A percentile compares a stretch with the other conserved stretches of the same genome.
phyloP scores from a whole-genome alignment of 2,113 vertebrate species.

The Desmodus rotundus region DNA sequence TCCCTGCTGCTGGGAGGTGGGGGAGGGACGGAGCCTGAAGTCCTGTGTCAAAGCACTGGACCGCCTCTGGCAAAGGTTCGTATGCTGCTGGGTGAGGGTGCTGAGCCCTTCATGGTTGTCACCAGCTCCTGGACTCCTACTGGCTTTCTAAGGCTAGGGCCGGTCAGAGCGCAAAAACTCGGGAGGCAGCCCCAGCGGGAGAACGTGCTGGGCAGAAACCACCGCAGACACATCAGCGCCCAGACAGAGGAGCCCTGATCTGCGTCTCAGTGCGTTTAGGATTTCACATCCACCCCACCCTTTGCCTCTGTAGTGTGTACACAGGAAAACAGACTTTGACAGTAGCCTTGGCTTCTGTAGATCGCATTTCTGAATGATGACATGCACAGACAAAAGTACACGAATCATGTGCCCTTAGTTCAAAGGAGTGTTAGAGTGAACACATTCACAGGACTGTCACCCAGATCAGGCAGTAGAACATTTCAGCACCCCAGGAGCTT shows the following conservation, averaged over 20 bases:
- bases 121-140: neutral
- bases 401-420: neutral
- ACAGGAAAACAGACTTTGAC: neutral
- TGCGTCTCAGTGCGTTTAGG: accelerated
- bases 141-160: neutral
- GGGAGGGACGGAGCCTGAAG: neutral
- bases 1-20: neutral
- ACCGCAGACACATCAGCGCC: neutral
- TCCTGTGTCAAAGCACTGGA: neutral
- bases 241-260: neutral
- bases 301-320: neutral
- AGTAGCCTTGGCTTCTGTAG: neutral
- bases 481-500: neutral
- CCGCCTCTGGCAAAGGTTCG: neutral
- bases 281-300: neutral
- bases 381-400: neutral
- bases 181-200: neutral
- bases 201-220: neutral
- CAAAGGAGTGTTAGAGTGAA: neutral
- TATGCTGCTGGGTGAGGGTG: neutral
- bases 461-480: neutral
- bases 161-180: neutral
- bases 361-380: neutral
- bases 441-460: neutral
- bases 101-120: neutral